phyloP scores from a whole-genome alignment of 1,140 invertebrate genomes.

The Liolophura sinensis region DNA sequence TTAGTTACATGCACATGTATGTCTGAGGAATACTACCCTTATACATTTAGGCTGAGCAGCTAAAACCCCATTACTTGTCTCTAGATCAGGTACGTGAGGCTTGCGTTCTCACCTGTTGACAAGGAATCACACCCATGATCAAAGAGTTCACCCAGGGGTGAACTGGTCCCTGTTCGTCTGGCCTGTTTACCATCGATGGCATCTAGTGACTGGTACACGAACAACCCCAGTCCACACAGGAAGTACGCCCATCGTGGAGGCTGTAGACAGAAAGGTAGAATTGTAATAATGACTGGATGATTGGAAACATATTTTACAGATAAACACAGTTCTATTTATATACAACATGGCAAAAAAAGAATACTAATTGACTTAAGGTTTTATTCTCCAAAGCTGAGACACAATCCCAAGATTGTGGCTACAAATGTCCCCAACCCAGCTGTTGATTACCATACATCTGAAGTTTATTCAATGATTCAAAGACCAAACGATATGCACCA shows the following conservation, averaged over 20 bases:
- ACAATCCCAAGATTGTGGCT: too few relatives aligned
- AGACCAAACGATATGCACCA: too few relatives aligned
- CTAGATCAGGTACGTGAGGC: background rate
- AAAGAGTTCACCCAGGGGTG: conserved; percentile 95
- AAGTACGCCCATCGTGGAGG: conserved; percentile 91
- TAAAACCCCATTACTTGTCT: too few relatives aligned
- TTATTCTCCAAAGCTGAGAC: too few relatives aligned
- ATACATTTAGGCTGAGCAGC: background rate
- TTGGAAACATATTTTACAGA: too few relatives aligned
- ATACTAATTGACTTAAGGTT: too few relatives aligned
- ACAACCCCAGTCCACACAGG: conserved; percentile 89
- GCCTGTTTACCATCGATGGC: conserved; percentile 99
- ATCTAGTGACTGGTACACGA: conserved; percentile 98
- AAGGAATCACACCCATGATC: conserved; percentile 97
- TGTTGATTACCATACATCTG: too few relatives aligned
- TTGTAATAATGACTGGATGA: background rate
- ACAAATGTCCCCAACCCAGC: too few relatives aligned
- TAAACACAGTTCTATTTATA: too few relatives aligned
- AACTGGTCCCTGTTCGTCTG: conserved; percentile 85
- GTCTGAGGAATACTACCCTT: background rate
- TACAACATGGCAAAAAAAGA: too few relatives aligned
- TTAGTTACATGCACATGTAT: too few relatives aligned
- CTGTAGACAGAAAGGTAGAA: conserved; percentile 58
- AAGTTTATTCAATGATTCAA: too few relatives aligned
- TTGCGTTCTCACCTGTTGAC: conserved; percentile 54